Base-by-base conservation (phyloP, 2,797 vertebrate genomes). In the Acanthurus lineatus region DNA sequence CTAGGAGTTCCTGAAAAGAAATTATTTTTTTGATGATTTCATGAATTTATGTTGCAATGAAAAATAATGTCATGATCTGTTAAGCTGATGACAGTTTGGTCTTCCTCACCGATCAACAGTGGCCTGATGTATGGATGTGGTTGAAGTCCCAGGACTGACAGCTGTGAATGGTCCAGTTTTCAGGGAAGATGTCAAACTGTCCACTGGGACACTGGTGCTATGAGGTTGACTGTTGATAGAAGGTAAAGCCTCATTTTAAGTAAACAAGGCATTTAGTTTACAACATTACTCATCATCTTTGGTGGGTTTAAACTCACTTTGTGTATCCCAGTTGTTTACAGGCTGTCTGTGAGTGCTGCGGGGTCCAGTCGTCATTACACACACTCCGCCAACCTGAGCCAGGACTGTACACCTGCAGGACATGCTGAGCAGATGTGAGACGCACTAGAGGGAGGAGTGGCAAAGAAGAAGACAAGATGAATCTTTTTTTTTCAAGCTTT, bases 311-410 rank as follows among this genome's bases (percentile, higher is more conserved):
- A 44, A 87, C 90, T 91, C 92, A 99, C 98, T 86, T 79, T 80
- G 92, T 86, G 79, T 97, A 99, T 81, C 98, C 98, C 86, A 99
- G 94, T 66, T 97, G 94, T 63, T 90, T 81, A 5, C 98, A 99
- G 6, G 95, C 94, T 0, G 85, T 94, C 80, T 89, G 80, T 0
- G 97, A 96, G 89, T 97, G 91, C 6, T 68, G 59, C 0, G 20
- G 15, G 0, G 91, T 93, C 93, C 97, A 99, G 83, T 84, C 88
- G 3, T 99, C 95, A 0, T 88, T 91, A 75, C 98, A 99, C 82
- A 95, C 86, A 0, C 93, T 97, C 86, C 83, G 92, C 98, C 98
- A 99, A 1, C 89, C 88, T 0, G 87, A 86, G 70, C 73, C 67
- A 0, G 14, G 38, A 61, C 89, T 83, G 52, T 95, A 94, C 59